These are phyloP conservation scores for Bombus vancouverensis DNA, from an alignment of 1,140 invertebrate species.

Conservation along the genomic window DNA sequence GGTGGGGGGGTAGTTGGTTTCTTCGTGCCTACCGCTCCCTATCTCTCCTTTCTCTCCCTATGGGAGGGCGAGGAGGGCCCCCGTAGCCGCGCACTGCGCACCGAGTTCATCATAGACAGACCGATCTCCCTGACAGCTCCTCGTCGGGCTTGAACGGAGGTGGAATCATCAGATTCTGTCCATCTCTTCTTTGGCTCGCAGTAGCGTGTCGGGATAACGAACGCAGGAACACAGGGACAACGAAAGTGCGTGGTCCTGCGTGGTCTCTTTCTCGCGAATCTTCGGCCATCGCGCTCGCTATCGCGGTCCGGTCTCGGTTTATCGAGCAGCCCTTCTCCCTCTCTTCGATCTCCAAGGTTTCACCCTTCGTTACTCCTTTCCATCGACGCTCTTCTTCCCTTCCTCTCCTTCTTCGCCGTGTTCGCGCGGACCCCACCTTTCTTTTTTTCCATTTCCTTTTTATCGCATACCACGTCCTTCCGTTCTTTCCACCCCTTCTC, in stretches of 20 bases:
- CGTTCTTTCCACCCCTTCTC: background rate
- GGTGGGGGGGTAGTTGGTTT: conserved; percentile 76
- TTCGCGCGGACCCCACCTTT: no score
- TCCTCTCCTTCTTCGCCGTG: background rate
- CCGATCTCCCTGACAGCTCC: conserved; percentile 76
- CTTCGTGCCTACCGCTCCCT: conserved; percentile 71
- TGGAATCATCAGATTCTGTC: conserved; percentile 73
- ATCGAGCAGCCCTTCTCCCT: background rate
- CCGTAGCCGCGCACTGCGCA: conserved; percentile 75
- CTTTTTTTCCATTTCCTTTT: no score
- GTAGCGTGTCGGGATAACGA: conserved; percentile 56
- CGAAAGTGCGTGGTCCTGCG: conserved; percentile 53
- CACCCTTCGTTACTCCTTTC: background rate
- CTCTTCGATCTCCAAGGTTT: background rate
- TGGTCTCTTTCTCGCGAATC: conserved; percentile 22
- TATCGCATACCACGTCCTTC: background rate
- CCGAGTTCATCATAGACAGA: conserved; percentile 79
- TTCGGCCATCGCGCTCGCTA: background rate
- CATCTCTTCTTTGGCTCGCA: conserved; percentile 66
- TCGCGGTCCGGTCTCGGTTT: background rate
- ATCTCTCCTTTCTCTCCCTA: conserved; percentile 77
- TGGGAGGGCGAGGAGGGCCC: conserved; percentile 73
- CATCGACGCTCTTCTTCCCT: no score
- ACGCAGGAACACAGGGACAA: conserved; percentile 48
- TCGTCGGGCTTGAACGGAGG: conserved; percentile 70